Evolutionary conservation across 2,113 vertebrate species (phyloP).

Genomic region (Cyanoramphus novaezelandiae): DNA sequence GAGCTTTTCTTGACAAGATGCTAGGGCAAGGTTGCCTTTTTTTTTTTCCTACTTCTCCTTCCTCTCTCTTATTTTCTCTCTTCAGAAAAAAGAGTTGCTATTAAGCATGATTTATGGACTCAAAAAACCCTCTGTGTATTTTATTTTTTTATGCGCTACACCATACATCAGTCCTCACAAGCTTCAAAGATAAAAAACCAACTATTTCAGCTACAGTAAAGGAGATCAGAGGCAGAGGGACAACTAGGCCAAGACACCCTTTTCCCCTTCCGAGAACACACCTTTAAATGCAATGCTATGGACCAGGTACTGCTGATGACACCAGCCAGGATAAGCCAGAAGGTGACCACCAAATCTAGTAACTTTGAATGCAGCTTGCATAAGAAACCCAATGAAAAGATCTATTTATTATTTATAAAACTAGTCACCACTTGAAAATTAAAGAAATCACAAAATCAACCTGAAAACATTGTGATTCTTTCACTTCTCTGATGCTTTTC

Average conservation of each 20-base stretch:
- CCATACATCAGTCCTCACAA: background rate
- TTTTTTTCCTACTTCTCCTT: background rate
- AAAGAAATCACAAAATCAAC: background rate
- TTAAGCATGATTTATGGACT: background rate
- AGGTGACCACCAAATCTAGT: background rate
- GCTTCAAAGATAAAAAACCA: background rate
- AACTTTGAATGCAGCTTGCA: background rate
- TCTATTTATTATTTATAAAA: background rate
- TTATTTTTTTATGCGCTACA: background rate
- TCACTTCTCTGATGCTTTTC: background rate
- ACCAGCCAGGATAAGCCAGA: background rate
- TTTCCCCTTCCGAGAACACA: background rate
- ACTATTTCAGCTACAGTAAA: background rate
- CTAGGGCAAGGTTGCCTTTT: background rate
- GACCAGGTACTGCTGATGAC: background rate
- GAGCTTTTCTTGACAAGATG: background rate
- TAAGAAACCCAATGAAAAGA: background rate
- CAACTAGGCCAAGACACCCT: background rate
- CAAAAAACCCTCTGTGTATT: background rate
- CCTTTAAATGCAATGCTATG: accelerated
- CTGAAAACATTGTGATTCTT: background rate
- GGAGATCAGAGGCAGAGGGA: background rate
- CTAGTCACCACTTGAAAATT: background rate
- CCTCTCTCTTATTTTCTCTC: background rate
- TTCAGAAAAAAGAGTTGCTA: background rate